Base-by-base conservation (phyloP, 2,797 vertebrate species). In the Lerista edwardsae region DNA sequence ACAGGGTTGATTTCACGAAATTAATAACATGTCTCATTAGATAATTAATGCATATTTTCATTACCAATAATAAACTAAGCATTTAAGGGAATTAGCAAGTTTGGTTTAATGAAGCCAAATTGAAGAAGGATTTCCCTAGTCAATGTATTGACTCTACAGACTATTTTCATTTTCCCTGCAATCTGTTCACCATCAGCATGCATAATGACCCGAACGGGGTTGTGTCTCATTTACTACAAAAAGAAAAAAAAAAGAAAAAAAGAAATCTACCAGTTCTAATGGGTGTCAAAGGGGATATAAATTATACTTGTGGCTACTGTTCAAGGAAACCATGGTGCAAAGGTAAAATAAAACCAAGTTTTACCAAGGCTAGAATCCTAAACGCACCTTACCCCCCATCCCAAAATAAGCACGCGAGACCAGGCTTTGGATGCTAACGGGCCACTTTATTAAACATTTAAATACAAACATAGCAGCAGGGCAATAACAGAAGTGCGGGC, bases 11-110 rank as follows among this genome's bases (percentile, higher is more conserved):
- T 93, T 93, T 92, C 2, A 34, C 80, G 27, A 82, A 72, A 69
- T 44, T 14, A 17, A 90, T 76, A 78, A 41, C 77, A 84, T 78
- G 12, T 47, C 86, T 31, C 87, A 69, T 89, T 90, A 79, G 31
- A 82, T 87, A 87, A 84, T 92, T 75, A 90, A 84, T 78, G 17
- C 83, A 9, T 87, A 67, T 84, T 88, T 90, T 90, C 85, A 80
- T 86, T 92, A 91, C 10, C 82, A 86, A 72, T 61, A 75, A 23
- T 68, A 81, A 88, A 76, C 80, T 88, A 87, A 6, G 9, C 71
- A 79, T 90, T 73, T 55, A 64, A 88, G 83, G n/a, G 65, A 85
- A 86, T 93, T 91, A 90, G 75, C 44, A 64, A 74, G 72, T 87
- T 92, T 19, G 88, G n/a, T 86, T 91, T 91, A 91, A 86, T 73